phyloP scores from a whole-genome alignment of 2,113 vertebrate genomes.

The Chrysochloris asiatica region DNA sequence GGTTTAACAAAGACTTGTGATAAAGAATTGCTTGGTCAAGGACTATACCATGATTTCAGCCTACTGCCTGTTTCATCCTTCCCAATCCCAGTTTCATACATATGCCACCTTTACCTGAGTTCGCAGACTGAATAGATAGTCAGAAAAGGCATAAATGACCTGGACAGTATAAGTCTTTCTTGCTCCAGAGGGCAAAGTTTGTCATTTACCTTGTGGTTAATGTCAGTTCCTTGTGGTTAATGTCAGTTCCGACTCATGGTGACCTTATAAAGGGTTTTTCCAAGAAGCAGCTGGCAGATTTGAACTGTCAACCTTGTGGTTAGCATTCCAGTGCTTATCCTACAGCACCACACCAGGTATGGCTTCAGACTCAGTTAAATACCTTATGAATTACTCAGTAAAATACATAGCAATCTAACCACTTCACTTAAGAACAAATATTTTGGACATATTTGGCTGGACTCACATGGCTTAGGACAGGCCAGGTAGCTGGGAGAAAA shows the following conservation, averaged over 20 bases:
- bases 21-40: not conserved
- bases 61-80: not conserved
- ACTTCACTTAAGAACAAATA: slow-evolving; percentile 11
- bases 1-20: slow-evolving; percentile 44
- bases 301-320: no score
- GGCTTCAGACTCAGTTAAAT: not conserved
- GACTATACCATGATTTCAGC: slow-evolving; percentile 3
- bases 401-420: slow-evolving; percentile 29
- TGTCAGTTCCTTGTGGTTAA: not conserved
- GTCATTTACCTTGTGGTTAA: slow-evolving; percentile 42
- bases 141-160: not conserved
- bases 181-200: not conserved
- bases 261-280: no score
- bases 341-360: no score
- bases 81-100: not conserved
- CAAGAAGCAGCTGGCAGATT: no score
- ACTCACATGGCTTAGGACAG: slow-evolving; percentile 16
- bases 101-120: slow-evolving; percentile 22
- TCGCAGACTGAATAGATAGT: not conserved
- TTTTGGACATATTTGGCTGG: not conserved
- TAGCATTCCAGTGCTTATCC: no score
- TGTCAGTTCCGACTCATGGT: no score
- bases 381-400: not conserved
- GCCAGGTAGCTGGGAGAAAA: slow-evolving; percentile 1
- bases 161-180: not conserved